A percentile compares a stretch with the other conserved stretches of the same genome.
phyloP scores from a whole-genome alignment of 2,888 invertebrate species.

The Xanthorhoe spadicearia region DNA sequence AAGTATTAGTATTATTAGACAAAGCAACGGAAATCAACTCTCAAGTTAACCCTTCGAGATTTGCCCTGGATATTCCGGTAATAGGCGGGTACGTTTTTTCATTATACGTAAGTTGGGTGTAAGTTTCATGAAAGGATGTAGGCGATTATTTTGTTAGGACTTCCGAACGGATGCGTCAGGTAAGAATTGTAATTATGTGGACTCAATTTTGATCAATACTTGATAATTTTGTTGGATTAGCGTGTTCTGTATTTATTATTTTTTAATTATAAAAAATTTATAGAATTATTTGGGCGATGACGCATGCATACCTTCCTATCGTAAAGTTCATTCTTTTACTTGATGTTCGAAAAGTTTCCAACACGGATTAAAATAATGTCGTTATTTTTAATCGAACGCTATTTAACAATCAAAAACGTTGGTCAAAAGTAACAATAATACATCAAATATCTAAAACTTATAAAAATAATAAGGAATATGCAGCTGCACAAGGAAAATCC shows the following conservation, averaged over 20 bases:
- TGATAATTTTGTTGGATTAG: slow-evolving; percentile 15
- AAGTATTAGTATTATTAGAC: slow-evolving; percentile 18
- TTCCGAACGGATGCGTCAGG: slow-evolving; percentile 77
- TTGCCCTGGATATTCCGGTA: slow-evolving; percentile 68
- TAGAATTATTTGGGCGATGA: no score
- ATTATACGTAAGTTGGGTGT: slow-evolving; percentile 49
- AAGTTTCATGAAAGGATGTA: slow-evolving; percentile 71
- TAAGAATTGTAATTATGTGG: slow-evolving; percentile 51
- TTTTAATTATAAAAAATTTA: no score
- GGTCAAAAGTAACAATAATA: slow-evolving; percentile 1
- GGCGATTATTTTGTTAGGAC: slow-evolving; percentile 74
- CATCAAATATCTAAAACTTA: slow-evolving; percentile 13
- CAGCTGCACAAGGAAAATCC: slow-evolving; percentile 68
- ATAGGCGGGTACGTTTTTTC: slow-evolving; percentile 72
- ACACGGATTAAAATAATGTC: no score
- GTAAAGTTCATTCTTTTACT: no score
- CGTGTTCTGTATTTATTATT: no score
- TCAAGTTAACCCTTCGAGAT: slow-evolving; percentile 69
- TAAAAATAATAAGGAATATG: slow-evolving; percentile 49
- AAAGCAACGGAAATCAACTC: slow-evolving; percentile 71
- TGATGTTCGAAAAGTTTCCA: no score
- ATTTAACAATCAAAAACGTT: neutral
- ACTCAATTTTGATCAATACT: slow-evolving; percentile 25
- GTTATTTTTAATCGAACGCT: neutral
- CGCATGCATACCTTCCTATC: no score